Evolutionary conservation across 2,797 vertebrate species (phyloP).

Genomic region (Silurus aristotelis): DNA sequence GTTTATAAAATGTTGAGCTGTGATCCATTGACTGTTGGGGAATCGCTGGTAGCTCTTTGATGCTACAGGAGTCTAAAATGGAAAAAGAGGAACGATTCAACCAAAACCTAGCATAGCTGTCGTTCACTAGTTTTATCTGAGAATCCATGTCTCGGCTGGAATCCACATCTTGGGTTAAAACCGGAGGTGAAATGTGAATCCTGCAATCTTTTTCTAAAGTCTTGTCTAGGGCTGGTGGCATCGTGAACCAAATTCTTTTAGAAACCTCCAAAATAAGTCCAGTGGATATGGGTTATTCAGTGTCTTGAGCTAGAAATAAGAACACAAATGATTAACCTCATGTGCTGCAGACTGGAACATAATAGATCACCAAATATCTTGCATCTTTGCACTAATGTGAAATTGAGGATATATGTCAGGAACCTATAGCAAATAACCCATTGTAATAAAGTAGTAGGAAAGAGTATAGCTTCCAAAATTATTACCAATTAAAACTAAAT

Average conservation of each 20-base stretch:
- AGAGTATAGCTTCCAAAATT: too few species aligned
- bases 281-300: background rate
- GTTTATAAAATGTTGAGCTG: conserved; percentile 71
- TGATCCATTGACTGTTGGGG: conserved; percentile 66
- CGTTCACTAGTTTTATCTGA: conserved; percentile 74
- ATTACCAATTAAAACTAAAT: too few species aligned
- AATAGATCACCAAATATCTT: background rate
- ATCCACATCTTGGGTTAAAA: conserved; percentile 75
- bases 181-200: conserved; percentile 81
- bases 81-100: conserved; percentile 76
- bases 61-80: conserved; percentile 69
- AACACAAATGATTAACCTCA: conserved; percentile 15
- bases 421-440: too few species aligned
- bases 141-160: conserved; percentile 73
- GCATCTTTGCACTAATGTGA: too few species aligned
- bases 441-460: too few species aligned
- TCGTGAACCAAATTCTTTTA: conserved; percentile 50
- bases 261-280: background rate
- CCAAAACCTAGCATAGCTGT: conserved; percentile 72
- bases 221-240: conserved; percentile 88
- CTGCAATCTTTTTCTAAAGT: conserved; percentile 78
- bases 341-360: background rate
- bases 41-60: conserved; percentile 65
- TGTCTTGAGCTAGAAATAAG: background rate
- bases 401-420: too few species aligned